Evolutionary conservation across 64 coral and sea anemone species (phyloP).

Genomic region (Pocillopora damicornis): DNA sequence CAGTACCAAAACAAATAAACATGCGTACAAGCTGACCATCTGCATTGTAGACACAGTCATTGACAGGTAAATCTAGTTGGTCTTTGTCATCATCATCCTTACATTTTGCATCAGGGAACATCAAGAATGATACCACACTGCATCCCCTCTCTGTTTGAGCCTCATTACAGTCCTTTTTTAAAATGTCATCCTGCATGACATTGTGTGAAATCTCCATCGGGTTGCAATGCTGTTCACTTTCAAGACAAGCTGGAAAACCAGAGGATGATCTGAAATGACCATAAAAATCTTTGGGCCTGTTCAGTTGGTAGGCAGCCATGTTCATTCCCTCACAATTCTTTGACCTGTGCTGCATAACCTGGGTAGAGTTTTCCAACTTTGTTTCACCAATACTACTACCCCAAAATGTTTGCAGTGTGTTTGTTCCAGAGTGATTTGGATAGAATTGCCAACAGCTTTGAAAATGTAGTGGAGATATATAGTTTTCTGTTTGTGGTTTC

Average conservation of each 20-base stretch:
- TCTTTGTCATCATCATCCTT: not conserved
- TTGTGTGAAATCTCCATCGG: not conserved
- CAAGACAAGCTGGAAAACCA: not conserved
- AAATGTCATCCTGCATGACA: not conserved
- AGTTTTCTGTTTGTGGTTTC: not conserved
- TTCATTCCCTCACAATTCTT: not conserved
- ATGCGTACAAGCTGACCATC: constrained; percentile 31
- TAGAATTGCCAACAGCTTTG: not conserved
- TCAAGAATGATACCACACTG: not conserved
- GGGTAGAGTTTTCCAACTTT: not conserved
- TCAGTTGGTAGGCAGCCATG: not conserved
- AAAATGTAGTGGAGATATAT: not conserved
- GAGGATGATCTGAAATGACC: not conserved
- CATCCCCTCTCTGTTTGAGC: not conserved
- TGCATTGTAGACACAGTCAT: constrained; percentile 22
- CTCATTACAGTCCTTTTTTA: not conserved
- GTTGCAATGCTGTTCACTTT: not conserved
- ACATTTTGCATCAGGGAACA: not conserved
- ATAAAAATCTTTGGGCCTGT: not conserved
- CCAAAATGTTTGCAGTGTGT: not conserved
- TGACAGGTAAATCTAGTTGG: not conserved
- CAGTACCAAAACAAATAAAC: constrained; percentile 28
- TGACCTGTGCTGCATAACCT: not conserved
- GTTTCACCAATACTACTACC: not conserved
- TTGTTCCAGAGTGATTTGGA: not conserved